Base-by-base conservation (phyloP, 2,797 vertebrate species). In the Enteromius argenteus region DNA sequence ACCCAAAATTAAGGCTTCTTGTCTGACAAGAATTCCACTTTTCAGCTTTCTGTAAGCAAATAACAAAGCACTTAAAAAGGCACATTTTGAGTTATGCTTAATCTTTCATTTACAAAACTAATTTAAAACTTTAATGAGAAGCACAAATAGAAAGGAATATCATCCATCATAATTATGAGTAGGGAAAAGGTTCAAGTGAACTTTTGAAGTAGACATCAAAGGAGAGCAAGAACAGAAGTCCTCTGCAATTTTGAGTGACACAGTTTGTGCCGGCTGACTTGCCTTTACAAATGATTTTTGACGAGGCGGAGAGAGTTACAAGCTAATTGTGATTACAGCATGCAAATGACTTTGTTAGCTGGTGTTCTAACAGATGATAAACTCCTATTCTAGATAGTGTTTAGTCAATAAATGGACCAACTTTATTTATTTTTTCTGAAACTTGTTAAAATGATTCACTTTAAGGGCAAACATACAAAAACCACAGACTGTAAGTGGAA, bases 291-390 rank as follows among this genome's bases (percentile, higher is more conserved):
- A 79, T 79, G 0, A 32, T 42, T 79, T 66, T 21, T 49, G 17
- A 64, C 5, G 17, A 46, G 49, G 49, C 66, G 13, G 35, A 56
- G 4, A 13, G 9, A 3, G n/a, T 80, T 42, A 58, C 37, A 42
- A 56, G 15, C 79, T 80, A 44, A 71, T 69, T 80, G 10, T 71
- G n/a, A 30, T 58, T 53, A 69, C 78, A 37, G 46, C 46, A 80
- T 80, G 64, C 32, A 69, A 69, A 71, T 71, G 1, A 39, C 15
- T 58, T 71, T 71, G 9, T 44, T 69, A 58, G n/a, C n/a, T 71
- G n/a, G 3, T 4, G 17, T 71, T 71, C n/a, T 58, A 42, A 58
- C n/a, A 71, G 27, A n/a, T 21, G 49, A 80, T 8, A 69, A 23
- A 68, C 13, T 69, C 10, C 4, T 9, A 11, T 53, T 68, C 5